Evolutionary conservation across 2,113 vertebrate genomes (phyloP).

Genomic region (Pithys albifrons): DNA sequence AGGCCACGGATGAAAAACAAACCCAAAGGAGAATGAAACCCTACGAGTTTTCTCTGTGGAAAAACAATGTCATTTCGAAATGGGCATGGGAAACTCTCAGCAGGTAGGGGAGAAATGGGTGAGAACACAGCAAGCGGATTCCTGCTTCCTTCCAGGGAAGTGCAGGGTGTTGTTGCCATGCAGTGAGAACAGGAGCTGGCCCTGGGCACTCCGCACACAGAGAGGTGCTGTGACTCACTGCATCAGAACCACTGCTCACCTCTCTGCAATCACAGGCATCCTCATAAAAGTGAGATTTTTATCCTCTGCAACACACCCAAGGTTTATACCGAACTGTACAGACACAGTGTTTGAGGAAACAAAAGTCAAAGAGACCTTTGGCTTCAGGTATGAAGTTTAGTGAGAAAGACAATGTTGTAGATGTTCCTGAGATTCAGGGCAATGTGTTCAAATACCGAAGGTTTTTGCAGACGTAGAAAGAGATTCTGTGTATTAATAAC

Average conservation of each 20-base stretch:
- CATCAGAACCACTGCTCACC: neutral
- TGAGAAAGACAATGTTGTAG: neutral
- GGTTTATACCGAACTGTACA: neutral
- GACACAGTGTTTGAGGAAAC: neutral
- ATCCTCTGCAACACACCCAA: constrained; percentile 11
- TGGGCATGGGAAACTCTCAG: neutral
- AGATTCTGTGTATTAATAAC: neutral
- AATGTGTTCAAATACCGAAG: neutral
- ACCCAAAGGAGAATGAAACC: neutral
- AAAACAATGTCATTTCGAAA: neutral
- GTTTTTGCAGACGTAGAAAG: neutral
- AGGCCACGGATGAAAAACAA: neutral
- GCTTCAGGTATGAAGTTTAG: neutral
- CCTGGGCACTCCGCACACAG: neutral
- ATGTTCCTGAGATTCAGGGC: neutral
- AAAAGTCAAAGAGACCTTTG: neutral
- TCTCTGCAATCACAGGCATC: neutral
- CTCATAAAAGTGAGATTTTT: neutral
- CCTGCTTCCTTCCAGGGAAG: neutral
- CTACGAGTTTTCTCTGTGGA: neutral
- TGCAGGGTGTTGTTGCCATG: neutral
- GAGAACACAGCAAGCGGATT: neutral
- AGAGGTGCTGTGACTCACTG: neutral
- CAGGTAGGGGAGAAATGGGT: neutral
- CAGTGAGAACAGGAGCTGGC: neutral